Percentiles rank a stretch among this genome's conserved stretches.
Evolutionary conservation across 2,113 vertebrate species (phyloP).

Genomic region (Montifringilla adamsi): DNA sequence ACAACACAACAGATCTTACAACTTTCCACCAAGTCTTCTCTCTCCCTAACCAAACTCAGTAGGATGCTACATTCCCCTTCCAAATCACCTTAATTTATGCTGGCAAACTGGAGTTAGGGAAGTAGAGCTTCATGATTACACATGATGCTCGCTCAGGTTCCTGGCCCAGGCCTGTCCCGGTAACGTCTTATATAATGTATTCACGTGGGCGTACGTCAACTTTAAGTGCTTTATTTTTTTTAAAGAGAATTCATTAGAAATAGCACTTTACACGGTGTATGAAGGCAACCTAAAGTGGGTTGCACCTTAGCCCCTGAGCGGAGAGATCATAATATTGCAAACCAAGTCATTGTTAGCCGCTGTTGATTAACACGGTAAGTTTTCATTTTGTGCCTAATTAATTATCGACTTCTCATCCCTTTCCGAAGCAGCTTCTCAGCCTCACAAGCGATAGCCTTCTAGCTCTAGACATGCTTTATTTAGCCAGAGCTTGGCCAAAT

Average conservation of each 20-base stretch:
- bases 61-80: slow-evolving; percentile 50
- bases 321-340: slow-evolving; percentile 40
- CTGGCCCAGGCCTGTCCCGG: slow-evolving; percentile 36
- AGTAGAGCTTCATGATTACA: slow-evolving; percentile 52
- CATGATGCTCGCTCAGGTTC: slow-evolving; percentile 24
- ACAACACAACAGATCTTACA: slow-evolving; percentile 75
- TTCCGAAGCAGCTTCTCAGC: not conserved
- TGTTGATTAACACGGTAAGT: slow-evolving; percentile 71
- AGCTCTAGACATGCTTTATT: not conserved
- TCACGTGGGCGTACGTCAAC: slow-evolving; percentile 64
- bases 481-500: not conserved
- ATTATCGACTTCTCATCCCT: slow-evolving; percentile 59
- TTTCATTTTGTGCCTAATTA: slow-evolving; percentile 65
- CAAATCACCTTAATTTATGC: slow-evolving; percentile 40
- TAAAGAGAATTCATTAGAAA: slow-evolving; percentile 54
- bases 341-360: slow-evolving; percentile 32
- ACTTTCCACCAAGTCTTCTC: slow-evolving; percentile 73
- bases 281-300: slow-evolving; percentile 28
- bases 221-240: slow-evolving; percentile 57
- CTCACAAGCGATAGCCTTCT: not conserved
- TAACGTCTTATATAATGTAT: slow-evolving; percentile 65
- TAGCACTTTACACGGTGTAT: not conserved
- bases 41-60: slow-evolving; percentile 67
- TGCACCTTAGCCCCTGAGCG: not conserved
- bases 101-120: slow-evolving; percentile 46